phyloP scores from a whole-genome alignment of 2,888 invertebrate genomes.

The Cartodere bifasciata region DNA sequence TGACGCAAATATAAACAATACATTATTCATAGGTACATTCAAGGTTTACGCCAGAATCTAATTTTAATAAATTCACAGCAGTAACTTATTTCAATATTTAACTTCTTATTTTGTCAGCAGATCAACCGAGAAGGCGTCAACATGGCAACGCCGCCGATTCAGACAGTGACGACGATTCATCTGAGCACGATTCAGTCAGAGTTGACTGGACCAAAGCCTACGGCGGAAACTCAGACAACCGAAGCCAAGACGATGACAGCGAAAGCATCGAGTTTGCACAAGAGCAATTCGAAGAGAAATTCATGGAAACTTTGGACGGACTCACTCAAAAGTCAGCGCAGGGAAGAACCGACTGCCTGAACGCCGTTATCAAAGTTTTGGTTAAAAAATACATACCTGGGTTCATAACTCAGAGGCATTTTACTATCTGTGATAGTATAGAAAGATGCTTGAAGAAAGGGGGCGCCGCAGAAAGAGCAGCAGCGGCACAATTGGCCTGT shows the following conservation, averaged over 20 bases:
- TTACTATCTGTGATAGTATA: slow-evolving; percentile 71
- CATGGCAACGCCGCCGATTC: too few species aligned
- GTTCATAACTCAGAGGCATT: slow-evolving; percentile 55
- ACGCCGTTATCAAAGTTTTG: slow-evolving; percentile 58
- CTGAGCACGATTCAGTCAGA: slow-evolving; percentile 64
- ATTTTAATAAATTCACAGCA: too few species aligned
- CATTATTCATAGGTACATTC: slow-evolving; percentile 39
- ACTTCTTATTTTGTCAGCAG: too few species aligned
- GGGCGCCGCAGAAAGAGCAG: slow-evolving; percentile 65
- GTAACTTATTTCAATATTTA: too few species aligned
- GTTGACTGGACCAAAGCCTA: slow-evolving; percentile 75
- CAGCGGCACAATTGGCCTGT: slow-evolving; percentile 70
- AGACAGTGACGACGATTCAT: slow-evolving; percentile 56
- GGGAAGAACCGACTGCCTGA: slow-evolving; percentile 61
- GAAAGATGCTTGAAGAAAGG: slow-evolving; percentile 75
- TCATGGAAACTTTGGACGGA: slow-evolving; percentile 76
- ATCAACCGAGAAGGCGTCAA: too few species aligned
- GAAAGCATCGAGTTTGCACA: slow-evolving; percentile 44
- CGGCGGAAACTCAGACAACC: slow-evolving; percentile 66
- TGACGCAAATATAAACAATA: too few species aligned
- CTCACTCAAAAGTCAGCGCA: slow-evolving; percentile 81
- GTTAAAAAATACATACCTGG: slow-evolving; percentile 67
- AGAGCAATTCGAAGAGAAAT: slow-evolving; percentile 74
- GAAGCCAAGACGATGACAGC: slow-evolving; percentile 40
- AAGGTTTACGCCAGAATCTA: too few species aligned